Conservation (phyloP, 2,113 vertebrate species). For the Petrocephalus zakoni region DNA sequence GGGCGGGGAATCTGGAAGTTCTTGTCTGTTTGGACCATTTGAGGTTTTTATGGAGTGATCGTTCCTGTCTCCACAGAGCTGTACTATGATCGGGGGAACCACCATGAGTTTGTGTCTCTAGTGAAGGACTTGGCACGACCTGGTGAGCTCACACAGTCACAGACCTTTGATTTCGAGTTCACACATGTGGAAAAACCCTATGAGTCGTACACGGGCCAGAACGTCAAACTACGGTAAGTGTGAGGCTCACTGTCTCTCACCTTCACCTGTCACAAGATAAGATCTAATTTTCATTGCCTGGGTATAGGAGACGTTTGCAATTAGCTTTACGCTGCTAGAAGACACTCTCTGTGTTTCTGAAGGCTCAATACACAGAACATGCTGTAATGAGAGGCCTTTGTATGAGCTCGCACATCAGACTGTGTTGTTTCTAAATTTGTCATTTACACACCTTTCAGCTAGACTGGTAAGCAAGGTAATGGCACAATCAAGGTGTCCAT, state of each 20-base stretch:
- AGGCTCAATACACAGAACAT: background rate
- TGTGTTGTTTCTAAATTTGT: background rate
- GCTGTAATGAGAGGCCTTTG: background rate
- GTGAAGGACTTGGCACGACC: constrained; percentile 94
- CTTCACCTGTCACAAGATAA: background rate
- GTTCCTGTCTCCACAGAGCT: constrained; percentile 64
- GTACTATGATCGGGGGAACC: constrained; percentile 95
- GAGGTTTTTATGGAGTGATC: background rate
- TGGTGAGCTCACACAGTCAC: constrained; percentile 88
- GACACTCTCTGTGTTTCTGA: background rate
- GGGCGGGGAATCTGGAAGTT: background rate
- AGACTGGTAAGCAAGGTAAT: background rate
- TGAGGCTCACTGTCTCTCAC: background rate
- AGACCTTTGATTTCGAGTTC: constrained; percentile 97
- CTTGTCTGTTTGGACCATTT: background rate
- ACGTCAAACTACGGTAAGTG: constrained; percentile 87
- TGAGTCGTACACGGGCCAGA: constrained; percentile 95
- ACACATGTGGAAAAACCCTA: constrained; percentile 97
- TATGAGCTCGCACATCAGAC: background rate
- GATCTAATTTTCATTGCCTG: background rate
- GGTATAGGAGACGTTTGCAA: background rate
- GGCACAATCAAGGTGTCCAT: background rate
- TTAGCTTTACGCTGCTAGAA: background rate
- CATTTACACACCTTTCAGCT: background rate
- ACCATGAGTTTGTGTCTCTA: constrained; percentile 95